Evolutionary conservation across 2,888 invertebrate species (phyloP), one percentile per base, ranked within the genome.

Genomic region (Drosophila cracens): DNA sequence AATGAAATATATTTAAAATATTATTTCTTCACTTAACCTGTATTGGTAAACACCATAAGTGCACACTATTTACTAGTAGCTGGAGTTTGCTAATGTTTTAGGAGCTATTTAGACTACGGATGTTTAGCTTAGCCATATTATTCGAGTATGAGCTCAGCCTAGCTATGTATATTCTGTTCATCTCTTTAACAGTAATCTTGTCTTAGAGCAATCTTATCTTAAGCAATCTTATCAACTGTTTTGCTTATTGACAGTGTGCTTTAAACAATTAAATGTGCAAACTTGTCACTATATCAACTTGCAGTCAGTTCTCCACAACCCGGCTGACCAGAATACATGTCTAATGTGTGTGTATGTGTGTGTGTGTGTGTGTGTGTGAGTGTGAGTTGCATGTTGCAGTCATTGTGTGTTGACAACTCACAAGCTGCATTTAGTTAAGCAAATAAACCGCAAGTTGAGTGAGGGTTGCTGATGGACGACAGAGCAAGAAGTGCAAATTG

Each of bases 341-440:
- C 33, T 10, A 54, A 10, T 25, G 18, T 59, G 38, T 11, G 29
- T 49, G 1, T 11, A 25, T 49, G 1, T 25, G 51, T 27, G 21
- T 13, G 34, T 40, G 36, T 7, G 34, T 16, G 7, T 38, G 36
- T 38, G 1, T 8, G 8, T 7, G 8, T n/a, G n/a, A 11, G 1
- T 43, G n/a, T 21, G 2, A 11, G n/a, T 52, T 49, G 56, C 52
- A 60, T 54, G 31, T 43, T 59, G 58, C 54, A 70, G 70, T 63
- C 62, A 48, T 63, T 79, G 71, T 87, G 70, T 84, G 86, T 87
- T 87, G 85, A 89, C 85, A 89, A 82, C 81, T 76, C 85, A 85
- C 82, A 85, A 89, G 85, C 87, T 89, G 87, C 88, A 85, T 89
- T 89, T 89, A 89, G 89, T 88, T 82, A 85, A 84, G 85, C 89